A percentile compares a stretch with the other conserved stretches of the same genome.
Evolutionary conservation across 2,888 invertebrate species (phyloP).

Genomic region (Vannuccia rotundouncinata): DNA sequence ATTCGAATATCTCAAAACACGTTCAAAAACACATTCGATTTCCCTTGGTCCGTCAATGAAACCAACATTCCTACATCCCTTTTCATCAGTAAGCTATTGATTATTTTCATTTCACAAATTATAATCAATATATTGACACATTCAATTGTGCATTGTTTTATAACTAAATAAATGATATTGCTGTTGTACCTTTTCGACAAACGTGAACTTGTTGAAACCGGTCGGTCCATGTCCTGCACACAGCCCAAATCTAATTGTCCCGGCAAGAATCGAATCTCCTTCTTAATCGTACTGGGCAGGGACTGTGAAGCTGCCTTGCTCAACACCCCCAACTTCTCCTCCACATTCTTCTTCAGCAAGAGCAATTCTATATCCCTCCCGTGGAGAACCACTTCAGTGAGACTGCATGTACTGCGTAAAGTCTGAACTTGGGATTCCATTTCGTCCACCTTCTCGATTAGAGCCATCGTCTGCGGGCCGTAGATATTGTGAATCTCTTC

Average conservation of each 20-base stretch:
- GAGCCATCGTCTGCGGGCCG: constrained; percentile 53
- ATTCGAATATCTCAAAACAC: too few species aligned
- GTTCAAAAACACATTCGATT: too few species aligned
- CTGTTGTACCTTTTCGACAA: constrained; percentile 33
- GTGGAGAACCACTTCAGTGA: constrained; percentile 56
- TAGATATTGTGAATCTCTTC: constrained; percentile 54
- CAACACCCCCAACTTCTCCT: constrained; percentile 52
- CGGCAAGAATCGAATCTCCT: constrained; percentile 49
- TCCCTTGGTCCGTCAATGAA: too few species aligned
- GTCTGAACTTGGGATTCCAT: constrained; percentile 49
- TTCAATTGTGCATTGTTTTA: too few species aligned
- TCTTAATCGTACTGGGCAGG: constrained; percentile 49
- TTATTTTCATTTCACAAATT: too few species aligned
- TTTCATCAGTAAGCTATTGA: too few species aligned
- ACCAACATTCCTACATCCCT: too few species aligned
- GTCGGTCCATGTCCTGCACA: constrained; percentile 50
- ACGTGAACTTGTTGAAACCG: constrained; percentile 44
- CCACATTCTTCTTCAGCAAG: constrained; percentile 55
- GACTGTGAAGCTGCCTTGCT: constrained; percentile 49
- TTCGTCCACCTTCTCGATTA: constrained; percentile 49
- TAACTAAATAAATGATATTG: too few species aligned
- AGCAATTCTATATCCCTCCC: constrained; percentile 57
- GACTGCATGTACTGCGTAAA: constrained; percentile 54
- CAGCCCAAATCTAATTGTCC: constrained; percentile 52
- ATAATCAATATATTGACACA: too few species aligned